Evolutionary conservation across 2,113 vertebrate genomes (phyloP).

Genomic region (Corythaixoides concolor): DNA sequence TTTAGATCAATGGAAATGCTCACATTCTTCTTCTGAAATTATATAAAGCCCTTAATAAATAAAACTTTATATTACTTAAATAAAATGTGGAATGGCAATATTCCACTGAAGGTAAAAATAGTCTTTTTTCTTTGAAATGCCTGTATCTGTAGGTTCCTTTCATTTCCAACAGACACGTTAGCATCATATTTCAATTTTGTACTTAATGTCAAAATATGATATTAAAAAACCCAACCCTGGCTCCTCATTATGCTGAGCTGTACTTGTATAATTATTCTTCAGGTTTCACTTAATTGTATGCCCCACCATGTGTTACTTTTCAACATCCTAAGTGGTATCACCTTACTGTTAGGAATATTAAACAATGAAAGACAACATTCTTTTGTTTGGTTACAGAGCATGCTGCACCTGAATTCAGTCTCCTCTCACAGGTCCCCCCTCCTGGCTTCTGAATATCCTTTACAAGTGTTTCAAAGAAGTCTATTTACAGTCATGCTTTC

Average conservation of each 20-base stretch:
- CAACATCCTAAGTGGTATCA: neutral
- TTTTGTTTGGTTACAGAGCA: neutral
- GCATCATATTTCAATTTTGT: neutral
- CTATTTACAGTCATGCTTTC: neutral
- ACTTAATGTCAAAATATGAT: neutral
- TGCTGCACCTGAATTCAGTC: neutral
- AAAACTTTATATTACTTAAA: neutral
- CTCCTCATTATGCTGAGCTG: constrained; percentile 5
- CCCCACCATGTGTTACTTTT: constrained; percentile 19
- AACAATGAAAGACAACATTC: neutral
- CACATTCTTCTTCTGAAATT: neutral
- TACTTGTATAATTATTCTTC: constrained; percentile 37
- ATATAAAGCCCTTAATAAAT: neutral
- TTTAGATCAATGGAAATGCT: neutral
- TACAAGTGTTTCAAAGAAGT: neutral
- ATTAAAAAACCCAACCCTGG: neutral
- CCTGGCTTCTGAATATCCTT: neutral
- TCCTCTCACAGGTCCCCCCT: neutral
- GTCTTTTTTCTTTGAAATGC: neutral
- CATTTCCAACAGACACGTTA: neutral
- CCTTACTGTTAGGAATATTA: constrained; percentile 20
- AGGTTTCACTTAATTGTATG: constrained; percentile 40
- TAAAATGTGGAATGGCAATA: neutral
- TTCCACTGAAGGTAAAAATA: neutral
- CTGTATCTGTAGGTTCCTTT: neutral